A percentile compares a stretch with the other conserved stretches of the same genome.
Evolutionary conservation across 2,797 vertebrate species (phyloP).

Genomic region (Lateolabrax maculatus): DNA sequence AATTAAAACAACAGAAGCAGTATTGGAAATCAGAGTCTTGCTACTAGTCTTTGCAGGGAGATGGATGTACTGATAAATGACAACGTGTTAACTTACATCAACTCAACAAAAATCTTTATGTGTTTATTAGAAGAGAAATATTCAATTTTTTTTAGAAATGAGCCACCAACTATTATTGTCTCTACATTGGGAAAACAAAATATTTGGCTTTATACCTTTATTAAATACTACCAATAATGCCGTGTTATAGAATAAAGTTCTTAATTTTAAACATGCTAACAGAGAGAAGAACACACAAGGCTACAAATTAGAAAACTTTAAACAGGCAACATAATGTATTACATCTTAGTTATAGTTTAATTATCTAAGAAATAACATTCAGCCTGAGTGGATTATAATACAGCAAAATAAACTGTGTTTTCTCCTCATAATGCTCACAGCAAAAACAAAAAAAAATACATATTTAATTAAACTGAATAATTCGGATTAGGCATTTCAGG

Average conservation of each 20-base stretch:
- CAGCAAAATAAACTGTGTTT: not conserved
- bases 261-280: not conserved
- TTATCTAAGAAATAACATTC: not conserved
- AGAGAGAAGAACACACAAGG: not conserved
- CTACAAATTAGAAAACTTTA: not conserved
- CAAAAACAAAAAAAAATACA: not conserved
- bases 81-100: not conserved
- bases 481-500: not conserved
- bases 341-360: not conserved
- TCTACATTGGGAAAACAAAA: not conserved
- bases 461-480: not conserved
- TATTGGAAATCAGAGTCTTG: not conserved
- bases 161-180: not conserved
- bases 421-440: not conserved
- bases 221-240: not conserved
- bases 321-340: not conserved
- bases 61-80: not conserved
- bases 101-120: not conserved
- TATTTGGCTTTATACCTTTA: not conserved
- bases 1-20: constrained; percentile 5
- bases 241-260: not conserved
- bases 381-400: not conserved
- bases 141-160: not conserved
- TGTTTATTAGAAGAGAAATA: not conserved
- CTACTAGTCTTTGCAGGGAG: not conserved